Evolutionary conservation across 2,797 vertebrate species (phyloP).

Genomic region (Silurus lanzhouensis): DNA sequence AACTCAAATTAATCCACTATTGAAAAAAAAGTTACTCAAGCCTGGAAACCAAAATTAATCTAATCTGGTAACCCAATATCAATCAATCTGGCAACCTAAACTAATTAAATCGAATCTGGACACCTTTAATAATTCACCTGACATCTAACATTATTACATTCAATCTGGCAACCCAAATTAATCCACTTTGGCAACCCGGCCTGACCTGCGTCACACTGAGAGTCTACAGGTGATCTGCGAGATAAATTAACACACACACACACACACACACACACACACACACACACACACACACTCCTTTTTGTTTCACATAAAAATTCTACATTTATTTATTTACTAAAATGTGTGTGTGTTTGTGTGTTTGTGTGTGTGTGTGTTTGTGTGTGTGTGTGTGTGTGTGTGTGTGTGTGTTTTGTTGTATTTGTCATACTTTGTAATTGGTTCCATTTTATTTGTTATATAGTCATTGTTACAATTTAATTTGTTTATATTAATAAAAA

Average conservation of each 20-base stretch:
- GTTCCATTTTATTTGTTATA: too few species aligned
- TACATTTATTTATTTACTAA: too few species aligned
- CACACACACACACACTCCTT: neutral
- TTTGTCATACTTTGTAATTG: too few species aligned
- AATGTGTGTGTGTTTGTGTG: too few species aligned
- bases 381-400: too few species aligned
- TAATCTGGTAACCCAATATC: neutral
- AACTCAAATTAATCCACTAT: neutral
- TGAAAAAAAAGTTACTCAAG: neutral
- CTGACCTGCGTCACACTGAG: neutral
- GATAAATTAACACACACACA: constrained; percentile 1
- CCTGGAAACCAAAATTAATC: neutral
- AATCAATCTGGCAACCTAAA: neutral
- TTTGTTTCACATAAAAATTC: too few species aligned
- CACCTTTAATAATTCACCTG: neutral
- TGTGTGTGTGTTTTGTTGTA: too few species aligned
- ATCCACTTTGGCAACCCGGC: constrained; percentile 1
- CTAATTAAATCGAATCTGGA: neutral
- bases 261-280: constrained; percentile 7
- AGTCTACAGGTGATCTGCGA: neutral
- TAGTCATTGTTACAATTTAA: too few species aligned
- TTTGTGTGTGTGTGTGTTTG: too few species aligned
- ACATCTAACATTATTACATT: too few species aligned
- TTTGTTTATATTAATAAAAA: too few species aligned
- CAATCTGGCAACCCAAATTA: neutral